phyloP scores from a whole-genome alignment of 1,140 invertebrate genomes.

The Tetraneura akinire region DNA sequence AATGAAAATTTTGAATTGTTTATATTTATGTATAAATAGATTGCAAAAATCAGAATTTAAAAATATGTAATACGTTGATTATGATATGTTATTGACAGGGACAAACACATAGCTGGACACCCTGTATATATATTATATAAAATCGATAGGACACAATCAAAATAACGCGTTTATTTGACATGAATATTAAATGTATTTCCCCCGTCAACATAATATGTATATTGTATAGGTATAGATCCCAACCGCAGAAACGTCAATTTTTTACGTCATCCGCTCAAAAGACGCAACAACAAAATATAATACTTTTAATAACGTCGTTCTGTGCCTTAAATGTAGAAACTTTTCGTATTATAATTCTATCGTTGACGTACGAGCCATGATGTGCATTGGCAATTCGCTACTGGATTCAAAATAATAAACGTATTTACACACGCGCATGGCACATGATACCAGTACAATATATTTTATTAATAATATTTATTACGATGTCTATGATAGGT shows the following conservation, averaged over 20 bases:
- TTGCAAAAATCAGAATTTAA: too few species aligned
- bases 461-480: too few species aligned
- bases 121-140: neutral
- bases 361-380: neutral
- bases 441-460: too few species aligned
- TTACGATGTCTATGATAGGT: neutral
- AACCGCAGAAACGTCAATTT: neutral
- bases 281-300: neutral
- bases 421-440: neutral
- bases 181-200: constrained; percentile 34
- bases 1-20: too few species aligned
- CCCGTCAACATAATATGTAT: too few species aligned
- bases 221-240: too few species aligned
- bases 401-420: neutral
- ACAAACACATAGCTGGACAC: too few species aligned
- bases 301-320: neutral
- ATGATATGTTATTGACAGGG: too few species aligned
- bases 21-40: too few species aligned
- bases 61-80: too few species aligned
- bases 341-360: constrained; percentile 41
- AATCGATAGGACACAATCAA: neutral
- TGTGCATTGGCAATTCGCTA: constrained; percentile 21
- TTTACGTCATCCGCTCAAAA: constrained; percentile 35
- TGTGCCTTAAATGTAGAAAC: constrained; percentile 36
- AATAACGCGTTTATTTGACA: neutral